These are phyloP conservation scores for Polydrusus cervinus DNA, from an alignment of 2,888 invertebrate genomes.

Conservation along the genomic window DNA sequence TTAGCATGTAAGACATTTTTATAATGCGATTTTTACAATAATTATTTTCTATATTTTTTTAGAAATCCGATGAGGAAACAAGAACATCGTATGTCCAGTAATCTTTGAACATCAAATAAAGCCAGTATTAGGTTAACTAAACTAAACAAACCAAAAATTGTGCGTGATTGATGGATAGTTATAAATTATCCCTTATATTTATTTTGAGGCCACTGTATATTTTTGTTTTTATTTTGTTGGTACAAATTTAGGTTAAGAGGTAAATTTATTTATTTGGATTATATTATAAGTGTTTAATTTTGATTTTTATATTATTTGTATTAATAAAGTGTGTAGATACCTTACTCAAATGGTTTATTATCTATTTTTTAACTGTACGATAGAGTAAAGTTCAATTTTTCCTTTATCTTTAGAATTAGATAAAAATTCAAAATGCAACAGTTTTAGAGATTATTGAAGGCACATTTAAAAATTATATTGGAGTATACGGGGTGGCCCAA, in stretches of 20 bases:
- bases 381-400: too few relatives aligned
- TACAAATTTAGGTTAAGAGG: conserved; percentile 9
- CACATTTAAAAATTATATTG: too few relatives aligned
- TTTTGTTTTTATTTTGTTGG: neutral
- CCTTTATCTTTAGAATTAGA: too few relatives aligned
- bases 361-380: too few relatives aligned
- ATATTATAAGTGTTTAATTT: neutral
- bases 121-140: neutral
- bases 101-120: too few relatives aligned
- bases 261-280: conserved; percentile 7
- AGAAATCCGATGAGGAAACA: conserved; percentile 4
- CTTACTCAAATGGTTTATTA: too few relatives aligned
- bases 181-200: neutral
- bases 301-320: neutral
- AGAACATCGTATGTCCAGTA: neutral
- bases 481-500: too few relatives aligned
- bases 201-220: neutral
- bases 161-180: neutral
- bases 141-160: neutral
- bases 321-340: neutral
- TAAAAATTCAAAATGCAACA: too few relatives aligned
- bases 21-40: too few relatives aligned
- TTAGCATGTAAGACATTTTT: too few relatives aligned
- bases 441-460: too few relatives aligned
- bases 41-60: conserved; percentile 7